phyloP scores from a whole-genome alignment of 2,113 vertebrate species.

The Thamnaconus septentrionalis region DNA sequence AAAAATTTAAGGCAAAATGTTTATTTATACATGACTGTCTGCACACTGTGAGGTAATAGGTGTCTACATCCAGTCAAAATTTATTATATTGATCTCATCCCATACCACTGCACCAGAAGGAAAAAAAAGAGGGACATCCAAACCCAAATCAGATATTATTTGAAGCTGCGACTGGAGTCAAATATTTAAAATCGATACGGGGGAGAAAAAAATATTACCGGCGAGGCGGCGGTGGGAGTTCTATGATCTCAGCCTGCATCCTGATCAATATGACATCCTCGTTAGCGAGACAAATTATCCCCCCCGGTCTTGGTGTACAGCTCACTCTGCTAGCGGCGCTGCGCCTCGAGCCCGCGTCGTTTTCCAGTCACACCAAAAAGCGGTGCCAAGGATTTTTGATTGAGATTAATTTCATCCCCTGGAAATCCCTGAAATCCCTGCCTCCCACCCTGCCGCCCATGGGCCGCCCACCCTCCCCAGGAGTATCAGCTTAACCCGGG shows the following conservation, averaged over 20 bases:
- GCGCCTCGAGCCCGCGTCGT: constrained; percentile 25
- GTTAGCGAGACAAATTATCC: constrained; percentile 70
- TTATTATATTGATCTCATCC: too few relatives aligned
- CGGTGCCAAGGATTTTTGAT: constrained; percentile 39
- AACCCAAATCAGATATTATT: constrained; percentile 22
- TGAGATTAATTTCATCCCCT: constrained; percentile 70
- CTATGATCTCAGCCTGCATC: constrained; percentile 51
- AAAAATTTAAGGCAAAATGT: too few relatives aligned
- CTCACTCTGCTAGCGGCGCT: constrained; percentile 19
- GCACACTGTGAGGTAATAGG: too few relatives aligned
- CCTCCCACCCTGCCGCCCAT: constrained; percentile 30
- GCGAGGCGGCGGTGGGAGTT: constrained; percentile 3
- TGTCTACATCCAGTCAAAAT: too few relatives aligned
- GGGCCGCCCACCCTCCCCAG: constrained; percentile 20
- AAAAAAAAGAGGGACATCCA: constrained; percentile 1
- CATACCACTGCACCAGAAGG: not conserved
- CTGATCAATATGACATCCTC: constrained; percentile 74
- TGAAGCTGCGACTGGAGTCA: constrained; percentile 26
- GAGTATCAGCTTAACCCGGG: constrained; percentile 67
- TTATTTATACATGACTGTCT: too few relatives aligned
- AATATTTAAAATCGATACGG: constrained; percentile 44
- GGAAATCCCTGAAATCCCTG: constrained; percentile 14
- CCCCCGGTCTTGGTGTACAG: constrained; percentile 23
- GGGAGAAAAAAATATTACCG: constrained; percentile 15
- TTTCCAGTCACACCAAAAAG: constrained; percentile 65